These are phyloP conservation scores for Cyrtonyx montezumae DNA, from an alignment of 2,113 vertebrate species.

Conservation along the genomic window DNA sequence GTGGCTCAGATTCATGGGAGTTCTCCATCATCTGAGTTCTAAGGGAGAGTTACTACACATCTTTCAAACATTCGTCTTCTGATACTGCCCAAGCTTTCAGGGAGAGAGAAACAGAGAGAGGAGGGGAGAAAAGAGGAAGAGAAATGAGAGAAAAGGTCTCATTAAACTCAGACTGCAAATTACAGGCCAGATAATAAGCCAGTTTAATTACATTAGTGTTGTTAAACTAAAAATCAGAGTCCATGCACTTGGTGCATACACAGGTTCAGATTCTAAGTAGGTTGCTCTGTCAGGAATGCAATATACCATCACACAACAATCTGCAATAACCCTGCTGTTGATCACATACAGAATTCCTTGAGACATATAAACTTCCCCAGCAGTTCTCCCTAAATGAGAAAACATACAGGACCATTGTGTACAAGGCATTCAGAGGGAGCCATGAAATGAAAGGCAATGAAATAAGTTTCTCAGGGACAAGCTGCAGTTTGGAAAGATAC, in stretches of 20 bases:
- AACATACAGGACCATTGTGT: neutral
- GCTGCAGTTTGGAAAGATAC: slow-evolving; percentile 31
- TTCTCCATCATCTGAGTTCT: neutral
- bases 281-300: neutral
- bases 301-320: neutral
- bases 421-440: slow-evolving; percentile 27
- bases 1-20: neutral
- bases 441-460: slow-evolving; percentile 52
- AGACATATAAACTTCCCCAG: slow-evolving; percentile 44
- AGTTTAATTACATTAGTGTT: slow-evolving; percentile 30
- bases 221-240: slow-evolving; percentile 23
- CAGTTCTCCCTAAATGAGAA: slow-evolving; percentile 53
- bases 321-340: neutral
- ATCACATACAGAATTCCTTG: slow-evolving; percentile 50
- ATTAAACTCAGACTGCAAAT: slow-evolving; percentile 36
- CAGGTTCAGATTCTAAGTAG: neutral
- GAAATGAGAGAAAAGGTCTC: neutral
- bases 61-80: neutral
- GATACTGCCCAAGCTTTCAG: neutral
- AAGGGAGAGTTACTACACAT: neutral
- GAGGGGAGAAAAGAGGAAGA: neutral
- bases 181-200: neutral
- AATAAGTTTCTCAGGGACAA: slow-evolving; percentile 51
- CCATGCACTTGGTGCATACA: neutral
- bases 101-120: neutral